Evolutionary conservation across 2,113 vertebrate genomes (phyloP), one percentile per base, ranked within the genome.

Genomic region (Saguinus midas): DNA sequence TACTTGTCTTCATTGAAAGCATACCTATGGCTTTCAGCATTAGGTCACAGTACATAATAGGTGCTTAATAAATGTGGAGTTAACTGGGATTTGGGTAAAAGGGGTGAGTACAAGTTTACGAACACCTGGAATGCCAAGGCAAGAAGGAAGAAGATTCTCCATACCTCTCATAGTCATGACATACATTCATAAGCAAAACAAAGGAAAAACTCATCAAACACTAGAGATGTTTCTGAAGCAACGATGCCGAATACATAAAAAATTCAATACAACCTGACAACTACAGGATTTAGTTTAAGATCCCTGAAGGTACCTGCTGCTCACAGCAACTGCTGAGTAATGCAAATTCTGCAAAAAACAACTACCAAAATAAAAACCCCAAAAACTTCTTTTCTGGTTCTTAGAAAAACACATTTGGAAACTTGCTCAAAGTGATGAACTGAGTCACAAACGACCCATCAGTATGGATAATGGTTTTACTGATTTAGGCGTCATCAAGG

Each of bases 301-400:
- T 64, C 85, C 37, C 68, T 91, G 32, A 61, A 94, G 27, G 16
- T 57, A 95, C 81, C 87, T 97, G 81, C 76, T 95, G 66, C 90
- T 96, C 79, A 48, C 3, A 64, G n/a, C n/a, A 94, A 95, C 27
- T 80, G 52, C 95, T 93, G 81, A 95, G 90, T 87, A 90, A 90
- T 72, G 32, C 18, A 35, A 92, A 92, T 52, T 91, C 75, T 81
- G 37, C 32, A 87, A 89, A 84, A 43, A 73, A 55, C 18, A 55
- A 64, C 58, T 13, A 64, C 37, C 8, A 43, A 32, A 90, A 78
- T 1, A 64, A 55, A 68, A 6, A 20, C 4, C 3, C 16, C 55
- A 18, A 55, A 27, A 52, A 64, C 29, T 82, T n/a, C 32, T 66
- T 87, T 81, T 83, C 10, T 43, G 20, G 10, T 70, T 76, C 43